Base-by-base conservation (phyloP, 2,888 invertebrate genomes). In the Elmis aenea region DNA sequence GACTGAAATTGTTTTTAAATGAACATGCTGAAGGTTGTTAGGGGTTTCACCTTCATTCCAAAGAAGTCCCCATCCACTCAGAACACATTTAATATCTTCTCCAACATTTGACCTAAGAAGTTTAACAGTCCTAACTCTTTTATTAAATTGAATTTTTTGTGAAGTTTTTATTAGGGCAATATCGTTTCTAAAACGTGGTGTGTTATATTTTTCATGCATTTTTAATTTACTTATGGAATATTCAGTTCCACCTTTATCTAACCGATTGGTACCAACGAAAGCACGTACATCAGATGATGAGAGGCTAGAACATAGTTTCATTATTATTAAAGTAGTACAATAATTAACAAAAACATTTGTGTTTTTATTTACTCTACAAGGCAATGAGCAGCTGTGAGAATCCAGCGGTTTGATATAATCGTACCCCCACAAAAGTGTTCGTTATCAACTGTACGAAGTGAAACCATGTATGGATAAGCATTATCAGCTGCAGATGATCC, bases 1-100 rank as follows among this genome's bases (percentile, higher is more conserved):
- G 11, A 74, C 70, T 31, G 66, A 73, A 10, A 78, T 52, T 0
- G 74, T 66, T 0, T 59, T 67, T 37, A 74, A 52, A 42, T 70
- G 61, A 33, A 79, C 73, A 54, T 70, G 70, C 49, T 79, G 78
- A 4, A 80, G 65, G 5, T 71, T 66, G 34, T 72, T 68, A 0
- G 79, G 76, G 1, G 69, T 52, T 2, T 50, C 49, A 13, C 77
- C 77, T 5, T 26, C 24, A 5, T 15, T 23, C 3, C 13, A 16
- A 6, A 20, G 13, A 1, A 9, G 2, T 10, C 49, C 49, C 49
- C 49, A 49, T 6, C 49, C 50, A 18, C 30, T 31, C 2, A 50
- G 28, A 13, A 33, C 14, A 11, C 27, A 33, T 1, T 21, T 15
- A 6, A 32, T 33, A 13, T 26, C 38, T 5, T 23, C 42, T 4